A percentile compares a stretch with the other conserved stretches of the same genome.
These are phyloP conservation scores for Ornithoptera alexandrae DNA, from an alignment of 2,888 invertebrate genomes.

Conservation along the genomic window DNA sequence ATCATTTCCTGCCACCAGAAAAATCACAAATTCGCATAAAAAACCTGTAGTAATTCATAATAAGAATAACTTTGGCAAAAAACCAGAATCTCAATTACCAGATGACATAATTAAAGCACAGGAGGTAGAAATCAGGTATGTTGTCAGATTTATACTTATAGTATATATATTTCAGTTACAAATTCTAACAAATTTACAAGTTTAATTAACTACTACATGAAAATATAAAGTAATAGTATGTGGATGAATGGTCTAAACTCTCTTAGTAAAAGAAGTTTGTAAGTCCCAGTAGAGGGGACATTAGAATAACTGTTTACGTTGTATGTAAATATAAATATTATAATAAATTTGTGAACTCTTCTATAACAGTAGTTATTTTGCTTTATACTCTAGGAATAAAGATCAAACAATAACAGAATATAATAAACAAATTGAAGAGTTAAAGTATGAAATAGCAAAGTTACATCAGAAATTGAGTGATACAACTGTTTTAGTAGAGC, in stretches of 20 bases:
- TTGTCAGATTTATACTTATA: background rate
- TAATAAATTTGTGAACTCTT: background rate
- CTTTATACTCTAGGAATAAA: constrained; percentile 59
- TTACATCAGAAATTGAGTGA: constrained; percentile 43
- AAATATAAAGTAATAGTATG: no score
- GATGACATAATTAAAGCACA: constrained; percentile 66
- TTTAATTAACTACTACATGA: no score
- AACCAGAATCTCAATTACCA: constrained; percentile 41
- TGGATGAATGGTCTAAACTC: no score
- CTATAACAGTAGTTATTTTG: constrained; percentile 5
- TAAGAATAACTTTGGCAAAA: constrained; percentile 39
- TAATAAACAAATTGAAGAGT: constrained; percentile 68
- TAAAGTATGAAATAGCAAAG: constrained; percentile 58
- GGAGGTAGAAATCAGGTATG: constrained; percentile 71
- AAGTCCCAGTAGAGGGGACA: no score
- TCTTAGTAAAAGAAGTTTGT: no score
- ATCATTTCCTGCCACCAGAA: constrained; percentile 42
- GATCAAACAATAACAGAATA: constrained; percentile 68
- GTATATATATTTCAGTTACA: no score
- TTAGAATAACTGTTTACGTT: background rate
- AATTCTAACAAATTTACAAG: no score
- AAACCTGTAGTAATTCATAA: constrained; percentile 39
- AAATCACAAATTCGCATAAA: constrained; percentile 47
- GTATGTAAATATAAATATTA: background rate
- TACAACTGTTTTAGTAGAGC: constrained; percentile 28